Percentiles rank a stretch among this genome's conserved stretches.
Conservation (phyloP, 2,888 invertebrate genomes). For the Euproctis similis region DNA sequence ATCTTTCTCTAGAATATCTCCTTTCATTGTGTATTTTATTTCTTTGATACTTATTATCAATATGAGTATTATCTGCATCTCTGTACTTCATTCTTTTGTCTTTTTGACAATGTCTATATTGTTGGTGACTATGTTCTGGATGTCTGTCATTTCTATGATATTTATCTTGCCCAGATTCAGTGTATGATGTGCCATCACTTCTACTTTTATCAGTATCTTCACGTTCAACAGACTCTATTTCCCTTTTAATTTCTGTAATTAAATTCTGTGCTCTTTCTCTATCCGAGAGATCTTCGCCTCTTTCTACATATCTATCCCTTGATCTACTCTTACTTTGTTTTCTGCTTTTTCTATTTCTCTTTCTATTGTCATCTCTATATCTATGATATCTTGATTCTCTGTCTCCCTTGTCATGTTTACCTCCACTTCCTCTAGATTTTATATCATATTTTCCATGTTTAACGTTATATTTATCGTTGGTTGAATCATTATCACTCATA, state of each 20-base stretch:
- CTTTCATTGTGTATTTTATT: conserved; percentile 1
- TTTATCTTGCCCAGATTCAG: neutral
- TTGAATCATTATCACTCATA: neutral
- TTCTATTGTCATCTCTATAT: neutral
- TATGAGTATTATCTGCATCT: neutral
- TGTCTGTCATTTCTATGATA: neutral
- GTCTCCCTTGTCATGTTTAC: conserved; percentile 1
- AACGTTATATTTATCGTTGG: neutral
- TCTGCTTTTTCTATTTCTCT: neutral
- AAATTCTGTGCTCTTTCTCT: conserved; percentile 5
- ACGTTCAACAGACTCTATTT: neutral
- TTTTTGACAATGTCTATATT: conserved; percentile 1
- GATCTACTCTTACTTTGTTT: neutral
- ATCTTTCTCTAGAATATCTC: conserved; percentile 1
- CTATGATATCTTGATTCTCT: neutral
- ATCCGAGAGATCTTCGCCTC: neutral
- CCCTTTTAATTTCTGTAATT: conserved; percentile 4
- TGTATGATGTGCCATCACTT: neutral
- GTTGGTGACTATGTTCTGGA: neutral
- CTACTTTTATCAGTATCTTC: conserved; percentile 4
- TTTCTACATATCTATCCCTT: neutral
- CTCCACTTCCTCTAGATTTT: neutral
- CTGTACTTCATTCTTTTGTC: neutral
- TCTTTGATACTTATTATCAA: too few species aligned
- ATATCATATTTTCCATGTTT: too few species aligned